Conservation (phyloP, 2,113 vertebrate genomes). For the Corvus hawaiiensis region DNA sequence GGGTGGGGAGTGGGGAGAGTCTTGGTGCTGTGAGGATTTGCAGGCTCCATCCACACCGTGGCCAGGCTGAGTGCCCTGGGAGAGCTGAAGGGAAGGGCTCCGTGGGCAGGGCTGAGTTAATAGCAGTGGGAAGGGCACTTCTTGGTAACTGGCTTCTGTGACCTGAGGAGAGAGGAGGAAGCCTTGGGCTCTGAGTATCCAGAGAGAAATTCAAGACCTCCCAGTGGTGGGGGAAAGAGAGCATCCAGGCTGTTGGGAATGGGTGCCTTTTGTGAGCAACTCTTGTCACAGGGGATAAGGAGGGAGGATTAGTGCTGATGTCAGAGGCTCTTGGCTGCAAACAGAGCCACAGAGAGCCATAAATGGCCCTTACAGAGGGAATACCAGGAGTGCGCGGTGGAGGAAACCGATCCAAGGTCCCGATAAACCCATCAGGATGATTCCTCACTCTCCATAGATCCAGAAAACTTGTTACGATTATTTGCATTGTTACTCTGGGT, state of each 20-base stretch:
- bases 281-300: neutral
- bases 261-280: neutral
- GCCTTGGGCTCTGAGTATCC: neutral
- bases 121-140: neutral
- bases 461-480: neutral
- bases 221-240: neutral
- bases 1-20: neutral
- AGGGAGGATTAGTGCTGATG: neutral
- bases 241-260: neutral
- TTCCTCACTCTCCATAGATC: neutral
- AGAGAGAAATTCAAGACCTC: neutral
- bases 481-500: neutral
- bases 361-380: neutral
- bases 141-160: neutral
- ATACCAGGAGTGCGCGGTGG: neutral
- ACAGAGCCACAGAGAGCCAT: neutral
- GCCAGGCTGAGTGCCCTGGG: neutral
- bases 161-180: neutral
- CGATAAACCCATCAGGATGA: neutral
- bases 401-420: neutral
- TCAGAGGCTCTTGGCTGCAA: slow-evolving; percentile 6
- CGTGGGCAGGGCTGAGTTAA: neutral
- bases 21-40: neutral
- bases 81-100: neutral
- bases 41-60: rapidly evolving